Percentiles rank a stretch among this genome's conserved stretches.
phyloP scores from a whole-genome alignment of 2,888 invertebrate genomes.

The Deroplatys truncata region DNA sequence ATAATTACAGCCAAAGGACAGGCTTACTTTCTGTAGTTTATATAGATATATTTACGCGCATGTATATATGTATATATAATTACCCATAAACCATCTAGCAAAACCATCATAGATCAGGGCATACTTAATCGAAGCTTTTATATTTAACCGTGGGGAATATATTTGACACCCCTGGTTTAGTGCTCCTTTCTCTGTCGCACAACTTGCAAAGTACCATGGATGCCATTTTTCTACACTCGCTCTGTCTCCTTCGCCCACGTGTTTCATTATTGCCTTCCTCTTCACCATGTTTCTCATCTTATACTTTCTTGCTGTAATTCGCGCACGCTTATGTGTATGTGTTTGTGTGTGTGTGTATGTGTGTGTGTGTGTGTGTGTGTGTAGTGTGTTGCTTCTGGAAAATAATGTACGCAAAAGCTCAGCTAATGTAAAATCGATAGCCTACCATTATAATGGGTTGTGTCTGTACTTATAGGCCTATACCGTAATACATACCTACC shows the following conservation, averaged over 20 bases:
- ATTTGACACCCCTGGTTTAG: too few species aligned
- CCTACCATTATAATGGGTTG: slow-evolving; percentile 20
- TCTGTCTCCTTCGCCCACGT: not conserved
- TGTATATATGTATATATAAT: too few species aligned
- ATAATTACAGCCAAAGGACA: too few species aligned
- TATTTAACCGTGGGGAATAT: too few species aligned
- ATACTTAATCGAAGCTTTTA: too few species aligned
- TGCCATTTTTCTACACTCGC: not conserved
- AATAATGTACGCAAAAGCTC: slow-evolving; percentile 17
- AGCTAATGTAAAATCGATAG: slow-evolving; percentile 25
- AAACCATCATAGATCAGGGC: too few species aligned
- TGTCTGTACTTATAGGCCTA: slow-evolving; percentile 10
- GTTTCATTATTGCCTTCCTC: not conserved
- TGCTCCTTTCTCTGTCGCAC: not conserved
- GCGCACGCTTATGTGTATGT: not conserved
- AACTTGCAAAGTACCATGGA: not conserved
- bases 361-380: too few species aligned
- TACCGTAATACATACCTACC: slow-evolving; percentile 9
- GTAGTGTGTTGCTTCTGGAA: not conserved
- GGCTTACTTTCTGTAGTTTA: too few species aligned
- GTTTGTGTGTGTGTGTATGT: not conserved
- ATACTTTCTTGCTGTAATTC: slow-evolving; percentile 12
- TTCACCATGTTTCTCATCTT: not conserved
- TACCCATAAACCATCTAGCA: too few species aligned
- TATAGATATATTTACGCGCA: too few species aligned